These are phyloP conservation scores for Hylaeus volcanicus DNA, from an alignment of 1,140 invertebrate genomes.

Conservation along the genomic window DNA sequence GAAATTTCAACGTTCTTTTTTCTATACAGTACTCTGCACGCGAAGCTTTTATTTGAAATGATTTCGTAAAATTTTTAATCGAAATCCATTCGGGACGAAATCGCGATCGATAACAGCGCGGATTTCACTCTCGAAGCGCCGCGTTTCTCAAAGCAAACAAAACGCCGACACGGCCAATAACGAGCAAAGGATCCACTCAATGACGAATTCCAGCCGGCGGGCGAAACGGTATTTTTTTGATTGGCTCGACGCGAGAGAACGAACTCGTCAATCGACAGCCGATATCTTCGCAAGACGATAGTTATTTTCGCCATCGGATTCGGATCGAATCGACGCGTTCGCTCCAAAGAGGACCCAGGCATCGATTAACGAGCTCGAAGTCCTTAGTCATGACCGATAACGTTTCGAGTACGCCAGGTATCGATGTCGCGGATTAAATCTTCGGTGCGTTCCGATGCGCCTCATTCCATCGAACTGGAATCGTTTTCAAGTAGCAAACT, in stretches of 20 bases:
- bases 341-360: background rate
- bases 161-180: background rate
- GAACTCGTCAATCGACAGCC: background rate
- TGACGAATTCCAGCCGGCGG: background rate
- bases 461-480: background rate
- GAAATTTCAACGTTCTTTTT: too few species aligned
- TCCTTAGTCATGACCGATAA: constrained; percentile 3
- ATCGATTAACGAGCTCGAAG: background rate
- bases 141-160: too few species aligned
- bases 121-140: too few species aligned
- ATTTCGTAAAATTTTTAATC: too few species aligned
- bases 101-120: too few species aligned
- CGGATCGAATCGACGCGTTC: background rate
- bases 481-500: background rate
- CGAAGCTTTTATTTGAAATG: too few species aligned
- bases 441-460: background rate
- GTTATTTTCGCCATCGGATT: background rate
- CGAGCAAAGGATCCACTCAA: background rate
- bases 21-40: too few species aligned
- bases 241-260: background rate
- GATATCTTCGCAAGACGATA: background rate
- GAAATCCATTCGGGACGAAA: too few species aligned
- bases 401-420: background rate
- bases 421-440: background rate
- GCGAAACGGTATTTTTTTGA: background rate